Percentiles rank a stretch among this genome's conserved stretches.
Evolutionary conservation across 1,140 invertebrate species (phyloP).

Genomic region (Solen grandis): DNA sequence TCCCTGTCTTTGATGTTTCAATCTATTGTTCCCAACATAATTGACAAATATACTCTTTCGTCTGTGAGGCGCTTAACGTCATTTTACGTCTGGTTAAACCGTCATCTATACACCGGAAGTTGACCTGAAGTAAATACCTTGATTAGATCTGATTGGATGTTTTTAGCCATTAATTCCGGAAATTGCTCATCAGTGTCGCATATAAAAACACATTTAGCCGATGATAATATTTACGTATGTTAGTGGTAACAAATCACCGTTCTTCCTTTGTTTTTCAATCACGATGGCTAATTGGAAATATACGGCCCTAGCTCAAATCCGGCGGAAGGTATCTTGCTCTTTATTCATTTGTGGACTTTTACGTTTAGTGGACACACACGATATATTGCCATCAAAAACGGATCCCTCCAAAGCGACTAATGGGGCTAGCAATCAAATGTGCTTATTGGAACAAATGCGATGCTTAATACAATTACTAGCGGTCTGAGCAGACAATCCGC

Average conservation of each 20-base stretch:
- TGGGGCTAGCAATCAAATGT: constrained; percentile 51
- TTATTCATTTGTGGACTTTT: constrained; percentile 55
- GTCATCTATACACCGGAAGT: constrained; percentile 38
- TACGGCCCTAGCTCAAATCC: constrained; percentile 27
- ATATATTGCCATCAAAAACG: constrained; percentile 57
- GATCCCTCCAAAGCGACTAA: constrained; percentile 48
- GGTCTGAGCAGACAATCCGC: background rate
- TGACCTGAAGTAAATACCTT: constrained; percentile 50
- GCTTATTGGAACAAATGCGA: constrained; percentile 42
- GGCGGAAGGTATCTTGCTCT: constrained; percentile 45
- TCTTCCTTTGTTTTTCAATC: constrained; percentile 55
- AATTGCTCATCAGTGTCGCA: constrained; percentile 42
- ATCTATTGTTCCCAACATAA: background rate
- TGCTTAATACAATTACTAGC: constrained; percentile 52
- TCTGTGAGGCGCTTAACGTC: background rate
- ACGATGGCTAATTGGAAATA: constrained; percentile 53
- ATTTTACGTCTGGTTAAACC: background rate
- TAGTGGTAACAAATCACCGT: constrained; percentile 40
- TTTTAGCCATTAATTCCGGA: constrained; percentile 57
- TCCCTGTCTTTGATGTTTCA: background rate
- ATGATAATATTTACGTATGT: constrained; percentile 47
- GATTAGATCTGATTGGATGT: constrained; percentile 57
- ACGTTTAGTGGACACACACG: constrained; percentile 52
- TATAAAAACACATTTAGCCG: constrained; percentile 50
- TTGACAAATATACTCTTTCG: background rate